phyloP scores from a whole-genome alignment of 2,888 invertebrate genomes.

The Nomada ruficornis region DNA sequence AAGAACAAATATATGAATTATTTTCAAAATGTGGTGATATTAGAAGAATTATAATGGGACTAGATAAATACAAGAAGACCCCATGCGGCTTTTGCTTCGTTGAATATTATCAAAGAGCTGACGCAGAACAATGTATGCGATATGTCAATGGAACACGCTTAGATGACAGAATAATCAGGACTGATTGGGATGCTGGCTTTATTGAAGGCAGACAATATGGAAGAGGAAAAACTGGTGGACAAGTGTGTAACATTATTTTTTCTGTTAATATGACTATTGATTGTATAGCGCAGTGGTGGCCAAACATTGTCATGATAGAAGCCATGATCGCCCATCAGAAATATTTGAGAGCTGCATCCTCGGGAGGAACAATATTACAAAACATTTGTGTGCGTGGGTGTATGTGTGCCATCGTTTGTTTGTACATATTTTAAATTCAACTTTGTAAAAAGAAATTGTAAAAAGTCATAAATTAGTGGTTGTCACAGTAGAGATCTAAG shows the following conservation, averaged over 20 bases:
- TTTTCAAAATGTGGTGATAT: slow-evolving; percentile 98
- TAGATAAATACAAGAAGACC: slow-evolving; percentile 98
- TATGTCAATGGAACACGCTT: slow-evolving; percentile 98
- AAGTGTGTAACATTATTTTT: slow-evolving; percentile 86
- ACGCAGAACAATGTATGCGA: slow-evolving; percentile 93
- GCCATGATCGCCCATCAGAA: no score
- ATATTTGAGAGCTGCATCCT: no score
- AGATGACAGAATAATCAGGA: slow-evolving; percentile 98
- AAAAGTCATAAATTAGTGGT: no score
- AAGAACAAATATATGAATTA: slow-evolving; percentile 98
- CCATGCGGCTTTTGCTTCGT: slow-evolving; percentile 99
- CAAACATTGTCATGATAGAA: neutral
- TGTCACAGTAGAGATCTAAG: no score
- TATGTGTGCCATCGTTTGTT: no score
- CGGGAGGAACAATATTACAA: no score
- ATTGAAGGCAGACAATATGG: slow-evolving; percentile 99
- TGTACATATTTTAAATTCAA: no score
- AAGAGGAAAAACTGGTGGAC: slow-evolving; percentile 98
- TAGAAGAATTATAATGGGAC: slow-evolving; percentile 97
- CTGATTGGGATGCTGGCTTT: slow-evolving; percentile 99
- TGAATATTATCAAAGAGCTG: slow-evolving; percentile 92
- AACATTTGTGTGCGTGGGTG: no score
- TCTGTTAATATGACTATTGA: neutral
- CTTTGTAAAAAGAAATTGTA: no score
- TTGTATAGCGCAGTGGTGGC: neutral